These are phyloP conservation scores for Meloe dianella DNA, from an alignment of 2,888 invertebrate species.

Conservation along the genomic window DNA sequence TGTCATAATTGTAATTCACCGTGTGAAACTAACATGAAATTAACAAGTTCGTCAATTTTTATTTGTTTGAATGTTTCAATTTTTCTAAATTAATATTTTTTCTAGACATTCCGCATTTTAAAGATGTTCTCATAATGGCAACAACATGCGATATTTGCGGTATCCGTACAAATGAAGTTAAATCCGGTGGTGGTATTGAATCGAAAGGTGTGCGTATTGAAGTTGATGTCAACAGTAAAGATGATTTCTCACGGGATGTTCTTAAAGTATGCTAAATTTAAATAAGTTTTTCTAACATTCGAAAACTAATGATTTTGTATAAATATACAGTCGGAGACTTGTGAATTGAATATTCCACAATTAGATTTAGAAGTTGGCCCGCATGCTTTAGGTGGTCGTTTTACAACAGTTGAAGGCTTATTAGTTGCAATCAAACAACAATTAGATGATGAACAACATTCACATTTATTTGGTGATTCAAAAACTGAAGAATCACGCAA, in stretches of 20 bases:
- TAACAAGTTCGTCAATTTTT: slow-evolving; percentile 68
- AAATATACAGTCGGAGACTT: slow-evolving; percentile 75
- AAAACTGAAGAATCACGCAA: slow-evolving; percentile 63
- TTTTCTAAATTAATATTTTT: slow-evolving; percentile 20
- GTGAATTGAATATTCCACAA: slow-evolving; percentile 81
- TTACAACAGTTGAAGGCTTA: slow-evolving; percentile 94
- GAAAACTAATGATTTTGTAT: too few relatives aligned
- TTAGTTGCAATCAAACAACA: slow-evolving; percentile 79
- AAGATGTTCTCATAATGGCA: slow-evolving; percentile 98
- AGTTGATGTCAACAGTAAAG: slow-evolving; percentile 70
- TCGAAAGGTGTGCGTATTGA: slow-evolving; percentile 78
- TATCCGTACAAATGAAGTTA: slow-evolving; percentile 92
- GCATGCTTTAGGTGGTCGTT: slow-evolving; percentile 86
- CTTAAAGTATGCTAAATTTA: slow-evolving; percentile 78
- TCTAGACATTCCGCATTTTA: slow-evolving; percentile 91
- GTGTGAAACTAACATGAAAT: slow-evolving; percentile 91
- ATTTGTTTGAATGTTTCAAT: slow-evolving; percentile 15
- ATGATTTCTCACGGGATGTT: slow-evolving; percentile 91
- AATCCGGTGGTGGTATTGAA: slow-evolving; percentile 90
- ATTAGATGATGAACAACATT: slow-evolving; percentile 64
- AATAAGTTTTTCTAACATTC: too few relatives aligned
- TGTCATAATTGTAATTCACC: slow-evolving; percentile 86
- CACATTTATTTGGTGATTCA: slow-evolving; percentile 77
- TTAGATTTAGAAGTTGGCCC: slow-evolving; percentile 86
- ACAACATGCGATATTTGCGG: slow-evolving; percentile 92